Percentiles rank a stretch among this genome's conserved stretches.
phyloP scores from a whole-genome alignment of 2,888 invertebrate genomes.

The Chorisops tibialis region DNA sequence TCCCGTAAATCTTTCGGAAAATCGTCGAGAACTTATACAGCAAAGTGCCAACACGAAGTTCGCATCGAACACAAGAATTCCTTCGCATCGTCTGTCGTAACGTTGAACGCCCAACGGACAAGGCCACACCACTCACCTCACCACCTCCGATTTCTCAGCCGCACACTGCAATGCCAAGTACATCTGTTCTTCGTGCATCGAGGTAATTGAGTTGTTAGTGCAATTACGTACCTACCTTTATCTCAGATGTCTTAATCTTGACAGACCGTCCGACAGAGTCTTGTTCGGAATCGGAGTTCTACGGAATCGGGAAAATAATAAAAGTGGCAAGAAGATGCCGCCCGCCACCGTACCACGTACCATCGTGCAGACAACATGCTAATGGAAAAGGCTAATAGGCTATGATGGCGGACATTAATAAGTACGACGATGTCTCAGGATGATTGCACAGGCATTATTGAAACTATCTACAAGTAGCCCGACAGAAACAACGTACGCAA shows the following conservation, averaged over 20 bases:
- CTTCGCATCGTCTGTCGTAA: not conserved
- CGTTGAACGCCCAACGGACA: not conserved
- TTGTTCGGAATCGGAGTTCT: not conserved
- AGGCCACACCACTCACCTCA: not conserved
- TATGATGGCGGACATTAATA: conserved; percentile 5
- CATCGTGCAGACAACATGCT: not conserved
- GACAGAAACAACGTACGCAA: no score
- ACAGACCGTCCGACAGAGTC: conserved; percentile 20
- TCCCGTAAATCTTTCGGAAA: conserved; percentile 22
- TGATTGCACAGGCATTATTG: no score
- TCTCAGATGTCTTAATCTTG: conserved; percentile 26
- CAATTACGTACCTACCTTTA: conserved; percentile 26
- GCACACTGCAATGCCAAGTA: not conserved
- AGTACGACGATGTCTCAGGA: no score
- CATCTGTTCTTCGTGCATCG: conserved; percentile 26
- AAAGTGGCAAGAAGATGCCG: conserved; percentile 1
- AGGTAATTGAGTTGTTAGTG: conserved; percentile 27
- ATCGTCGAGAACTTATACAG: conserved; percentile 19
- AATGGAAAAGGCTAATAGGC: conserved; percentile 21
- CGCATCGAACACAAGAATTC: not conserved
- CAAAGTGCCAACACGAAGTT: conserved; percentile 23
- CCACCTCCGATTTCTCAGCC: not conserved
- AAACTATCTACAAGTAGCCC: no score
- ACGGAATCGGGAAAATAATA: conserved; percentile 15
- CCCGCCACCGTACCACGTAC: not conserved